Evolutionary conservation across 2,797 vertebrate species (phyloP).

Genomic region (Muscicapa striata): DNA sequence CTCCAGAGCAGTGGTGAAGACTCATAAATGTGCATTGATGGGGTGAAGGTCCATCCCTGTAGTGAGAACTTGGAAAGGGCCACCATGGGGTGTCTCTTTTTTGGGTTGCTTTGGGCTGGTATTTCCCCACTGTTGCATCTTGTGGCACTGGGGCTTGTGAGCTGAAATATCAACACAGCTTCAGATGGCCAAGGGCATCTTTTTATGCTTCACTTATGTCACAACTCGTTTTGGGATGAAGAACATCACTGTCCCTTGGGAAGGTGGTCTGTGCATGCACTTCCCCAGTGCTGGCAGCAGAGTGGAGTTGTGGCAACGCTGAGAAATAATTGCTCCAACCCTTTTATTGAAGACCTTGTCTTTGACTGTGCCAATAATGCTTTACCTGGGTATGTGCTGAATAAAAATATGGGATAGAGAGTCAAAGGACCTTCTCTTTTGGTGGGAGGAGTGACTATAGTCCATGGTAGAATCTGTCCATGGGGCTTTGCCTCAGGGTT

Average conservation of each 20-base stretch:
- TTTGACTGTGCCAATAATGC: not conserved
- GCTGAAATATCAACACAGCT: not conserved
- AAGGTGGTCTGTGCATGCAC: not conserved
- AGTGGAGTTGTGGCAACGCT: not conserved
- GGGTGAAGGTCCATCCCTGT: not conserved
- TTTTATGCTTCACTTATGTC: not conserved
- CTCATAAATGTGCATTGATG: not conserved
- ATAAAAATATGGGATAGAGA: not conserved
- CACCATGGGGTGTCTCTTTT: not conserved
- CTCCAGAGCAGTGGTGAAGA: not conserved
- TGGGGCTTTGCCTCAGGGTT: not conserved
- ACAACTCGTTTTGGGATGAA: not conserved
- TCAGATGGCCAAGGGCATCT: not conserved
- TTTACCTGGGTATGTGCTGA: not conserved
- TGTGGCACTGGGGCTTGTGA: not conserved
- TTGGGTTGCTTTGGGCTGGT: not conserved
- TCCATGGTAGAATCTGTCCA: not conserved
- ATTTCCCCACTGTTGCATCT: not conserved
- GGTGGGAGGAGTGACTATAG: not conserved
- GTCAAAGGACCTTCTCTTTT: not conserved
- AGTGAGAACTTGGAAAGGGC: not conserved
- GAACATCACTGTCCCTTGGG: not conserved
- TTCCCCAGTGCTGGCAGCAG: not conserved
- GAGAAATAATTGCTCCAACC: not conserved
- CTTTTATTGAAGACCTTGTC: not conserved